Conservation (phyloP, 2,113 vertebrate species). For the Sphaerodactylus townsendi region DNA sequence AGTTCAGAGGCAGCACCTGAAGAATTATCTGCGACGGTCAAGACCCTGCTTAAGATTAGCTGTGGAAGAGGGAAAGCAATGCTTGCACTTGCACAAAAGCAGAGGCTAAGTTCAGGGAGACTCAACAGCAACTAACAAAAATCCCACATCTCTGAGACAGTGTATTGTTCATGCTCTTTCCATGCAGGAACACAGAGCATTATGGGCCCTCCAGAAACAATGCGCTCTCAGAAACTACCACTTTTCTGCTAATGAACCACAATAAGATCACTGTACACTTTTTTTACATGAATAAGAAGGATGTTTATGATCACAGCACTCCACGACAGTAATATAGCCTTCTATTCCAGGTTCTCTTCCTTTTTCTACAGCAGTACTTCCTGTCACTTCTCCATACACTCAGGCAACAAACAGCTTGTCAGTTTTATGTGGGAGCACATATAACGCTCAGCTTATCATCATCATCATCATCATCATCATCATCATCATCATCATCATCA, state of each 20-base stretch:
- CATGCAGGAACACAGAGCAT: neutral
- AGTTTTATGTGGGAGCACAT: no score
- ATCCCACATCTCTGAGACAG: neutral
- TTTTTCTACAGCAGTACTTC: neutral
- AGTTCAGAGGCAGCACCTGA: neutral
- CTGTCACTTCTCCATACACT: no score
- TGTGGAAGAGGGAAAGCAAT: neutral
- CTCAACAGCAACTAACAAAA: neutral
- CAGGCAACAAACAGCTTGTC: no score
- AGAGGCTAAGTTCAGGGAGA: neutral
- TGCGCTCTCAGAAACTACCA: neutral
- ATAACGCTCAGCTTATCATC: no score
- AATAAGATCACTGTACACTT: neutral
- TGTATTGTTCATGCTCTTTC: neutral
- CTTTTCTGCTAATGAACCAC: neutral
- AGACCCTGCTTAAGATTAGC: constrained; percentile 7
- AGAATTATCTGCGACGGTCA: neutral
- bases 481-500: no score
- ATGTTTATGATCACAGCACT: neutral
- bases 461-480: no score
- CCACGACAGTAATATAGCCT: no score
- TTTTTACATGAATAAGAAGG: neutral
- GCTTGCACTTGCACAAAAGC: neutral
- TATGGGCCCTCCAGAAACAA: neutral
- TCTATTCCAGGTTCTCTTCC: neutral